Evolutionary conservation across 2,797 vertebrate genomes (phyloP).

Genomic region (Micrastur ruficollis): DNA sequence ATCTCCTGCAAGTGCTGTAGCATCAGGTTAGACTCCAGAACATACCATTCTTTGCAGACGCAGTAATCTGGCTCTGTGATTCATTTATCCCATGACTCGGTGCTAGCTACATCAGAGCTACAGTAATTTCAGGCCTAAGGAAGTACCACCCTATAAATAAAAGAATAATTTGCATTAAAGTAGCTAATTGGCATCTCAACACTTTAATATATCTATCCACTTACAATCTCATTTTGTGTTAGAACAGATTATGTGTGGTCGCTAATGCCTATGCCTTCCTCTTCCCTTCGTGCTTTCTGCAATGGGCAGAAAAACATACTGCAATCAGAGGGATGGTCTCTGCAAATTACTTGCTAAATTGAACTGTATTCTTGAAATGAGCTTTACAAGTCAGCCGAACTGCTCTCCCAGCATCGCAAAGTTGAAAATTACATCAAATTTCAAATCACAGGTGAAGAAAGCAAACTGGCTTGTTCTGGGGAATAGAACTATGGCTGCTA

Average conservation of each 20-base stretch:
- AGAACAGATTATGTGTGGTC: neutral
- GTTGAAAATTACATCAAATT: neutral
- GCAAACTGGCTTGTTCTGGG: neutral
- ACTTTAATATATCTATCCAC: neutral
- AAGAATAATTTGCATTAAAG: neutral
- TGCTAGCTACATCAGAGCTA: neutral
- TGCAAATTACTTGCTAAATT: neutral
- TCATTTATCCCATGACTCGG: neutral
- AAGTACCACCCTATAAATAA: neutral
- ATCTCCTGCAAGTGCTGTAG: neutral
- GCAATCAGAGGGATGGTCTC: neutral
- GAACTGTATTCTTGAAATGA: neutral
- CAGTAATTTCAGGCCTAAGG: neutral
- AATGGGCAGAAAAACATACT: neutral
- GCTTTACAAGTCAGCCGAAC: neutral
- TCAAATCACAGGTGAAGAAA: neutral
- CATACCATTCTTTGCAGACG: neutral
- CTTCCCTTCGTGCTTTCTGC: neutral
- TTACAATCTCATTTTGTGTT: neutral
- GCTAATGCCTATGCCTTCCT: neutral
- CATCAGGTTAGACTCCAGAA: neutral
- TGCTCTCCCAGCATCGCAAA: neutral
- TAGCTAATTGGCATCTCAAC: neutral
- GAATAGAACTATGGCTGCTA: neutral
- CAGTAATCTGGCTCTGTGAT: neutral